Evolutionary conservation across 2,888 invertebrate genomes (phyloP).

Genomic region (Cynaeus angustus): DNA sequence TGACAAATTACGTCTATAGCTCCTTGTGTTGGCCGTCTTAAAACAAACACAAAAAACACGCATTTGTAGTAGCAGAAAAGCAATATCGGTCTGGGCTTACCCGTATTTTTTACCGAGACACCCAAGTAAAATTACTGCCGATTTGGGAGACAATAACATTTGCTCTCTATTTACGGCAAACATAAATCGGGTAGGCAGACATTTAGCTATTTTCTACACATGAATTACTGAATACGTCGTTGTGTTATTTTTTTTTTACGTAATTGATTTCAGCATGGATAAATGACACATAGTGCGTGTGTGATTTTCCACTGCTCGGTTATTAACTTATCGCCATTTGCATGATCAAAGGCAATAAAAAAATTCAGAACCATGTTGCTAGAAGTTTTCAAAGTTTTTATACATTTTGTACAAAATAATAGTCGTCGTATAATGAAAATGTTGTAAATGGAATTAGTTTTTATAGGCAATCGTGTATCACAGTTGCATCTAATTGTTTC

Average conservation of each 20-base stretch:
- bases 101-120: conserved; percentile 38
- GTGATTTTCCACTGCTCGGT: no score
- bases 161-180: conserved; percentile 18
- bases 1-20: conserved; percentile 64
- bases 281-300: conserved; percentile 37
- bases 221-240: conserved; percentile 24
- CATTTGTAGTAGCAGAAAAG: conserved; percentile 43
- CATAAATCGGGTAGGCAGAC: conserved; percentile 7
- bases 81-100: conserved; percentile 36
- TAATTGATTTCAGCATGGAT: conserved; percentile 37
- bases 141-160: conserved; percentile 36
- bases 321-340: conserved; percentile 30
- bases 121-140: conserved; percentile 33
- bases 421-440: conserved; percentile 18
- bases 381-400: conserved; percentile 5
- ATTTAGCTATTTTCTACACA: conserved; percentile 4
- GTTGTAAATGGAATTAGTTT: conserved; percentile 15
- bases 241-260: conserved; percentile 5
- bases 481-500: not conserved
- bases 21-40: conserved; percentile 54
- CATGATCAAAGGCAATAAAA: conserved; percentile 37
- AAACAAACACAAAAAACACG: conserved; percentile 50
- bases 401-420: conserved; percentile 23
- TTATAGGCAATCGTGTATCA: conserved; percentile 26
- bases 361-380: conserved; percentile 17